Conservation (phyloP, 2,113 vertebrate species). For the Phylloscopus trochilus region DNA sequence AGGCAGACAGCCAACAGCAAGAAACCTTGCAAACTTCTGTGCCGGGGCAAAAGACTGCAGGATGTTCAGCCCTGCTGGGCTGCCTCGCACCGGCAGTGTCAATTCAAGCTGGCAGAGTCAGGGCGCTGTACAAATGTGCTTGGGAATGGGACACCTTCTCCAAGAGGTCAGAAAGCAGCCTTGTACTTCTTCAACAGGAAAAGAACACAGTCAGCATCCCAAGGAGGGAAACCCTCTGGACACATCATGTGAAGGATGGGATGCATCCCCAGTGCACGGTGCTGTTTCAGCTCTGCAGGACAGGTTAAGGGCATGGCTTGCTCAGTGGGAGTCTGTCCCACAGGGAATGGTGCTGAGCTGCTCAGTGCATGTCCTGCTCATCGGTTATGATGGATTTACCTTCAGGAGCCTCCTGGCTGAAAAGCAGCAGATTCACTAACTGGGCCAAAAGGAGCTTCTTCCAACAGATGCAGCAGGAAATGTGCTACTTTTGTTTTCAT, state of each 20-base stretch:
- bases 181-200: background rate
- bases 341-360: background rate
- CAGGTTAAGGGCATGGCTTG: background rate
- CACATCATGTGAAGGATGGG: background rate
- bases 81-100: background rate
- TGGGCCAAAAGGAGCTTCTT: constrained; percentile 16
- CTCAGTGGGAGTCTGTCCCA: background rate
- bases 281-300: background rate
- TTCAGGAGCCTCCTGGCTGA: background rate
- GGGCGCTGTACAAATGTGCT: background rate
- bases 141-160: background rate
- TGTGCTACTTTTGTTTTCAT: background rate
- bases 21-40: background rate
- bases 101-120: background rate
- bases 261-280: accelerated
- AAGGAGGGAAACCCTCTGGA: background rate
- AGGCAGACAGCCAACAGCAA: background rate
- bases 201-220: background rate
- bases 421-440: constrained; percentile 1
- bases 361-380: background rate
- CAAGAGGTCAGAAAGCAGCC: background rate
- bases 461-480: background rate
- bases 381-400: accelerated
- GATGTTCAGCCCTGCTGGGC: background rate
- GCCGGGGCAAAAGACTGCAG: background rate